Conservation (phyloP, 2,888 invertebrate species). For the Chalcosyrphus nemorum region DNA sequence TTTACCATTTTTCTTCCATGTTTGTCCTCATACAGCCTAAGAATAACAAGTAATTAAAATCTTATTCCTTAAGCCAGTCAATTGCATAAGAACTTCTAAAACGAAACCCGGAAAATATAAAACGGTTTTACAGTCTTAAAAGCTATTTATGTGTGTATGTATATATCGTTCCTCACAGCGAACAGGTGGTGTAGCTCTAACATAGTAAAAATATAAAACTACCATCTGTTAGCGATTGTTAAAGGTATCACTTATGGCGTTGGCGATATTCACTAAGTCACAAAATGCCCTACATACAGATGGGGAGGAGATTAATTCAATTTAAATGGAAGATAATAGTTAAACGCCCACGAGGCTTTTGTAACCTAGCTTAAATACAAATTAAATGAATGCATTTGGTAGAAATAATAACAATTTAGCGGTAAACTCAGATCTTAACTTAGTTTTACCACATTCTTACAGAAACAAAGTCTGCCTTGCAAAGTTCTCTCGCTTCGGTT, state of each 20-base stretch:
- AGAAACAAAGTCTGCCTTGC: too few relatives aligned
- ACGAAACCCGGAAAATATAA: constrained; percentile 57
- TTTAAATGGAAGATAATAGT: neutral
- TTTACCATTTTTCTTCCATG: constrained; percentile 6
- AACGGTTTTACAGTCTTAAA: constrained; percentile 65
- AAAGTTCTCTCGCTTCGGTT: too few relatives aligned
- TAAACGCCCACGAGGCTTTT: neutral
- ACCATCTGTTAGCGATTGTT: constrained; percentile 19
- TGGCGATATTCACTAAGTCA: constrained; percentile 36
- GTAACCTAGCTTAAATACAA: constrained; percentile 37
- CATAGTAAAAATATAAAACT: constrained; percentile 28
- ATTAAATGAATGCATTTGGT: constrained; percentile 63
- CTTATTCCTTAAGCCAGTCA: constrained; percentile 34
- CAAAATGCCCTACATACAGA: constrained; percentile 10
- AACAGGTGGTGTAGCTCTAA: constrained; percentile 28
- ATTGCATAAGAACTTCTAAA: constrained; percentile 42
- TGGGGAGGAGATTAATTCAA: neutral
- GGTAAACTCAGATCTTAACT: constrained; percentile 51
- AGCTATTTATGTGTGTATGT: constrained; percentile 12
- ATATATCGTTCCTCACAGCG: constrained; percentile 1
- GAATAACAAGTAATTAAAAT: constrained; percentile 59
- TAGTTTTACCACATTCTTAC: too few relatives aligned
- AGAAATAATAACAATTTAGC: constrained; percentile 30
- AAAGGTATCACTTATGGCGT: constrained; percentile 36
- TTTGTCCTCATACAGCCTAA: constrained; percentile 11